Evolutionary conservation across 2,113 vertebrate species (phyloP).

Genomic region (Indicator maculatus): DNA sequence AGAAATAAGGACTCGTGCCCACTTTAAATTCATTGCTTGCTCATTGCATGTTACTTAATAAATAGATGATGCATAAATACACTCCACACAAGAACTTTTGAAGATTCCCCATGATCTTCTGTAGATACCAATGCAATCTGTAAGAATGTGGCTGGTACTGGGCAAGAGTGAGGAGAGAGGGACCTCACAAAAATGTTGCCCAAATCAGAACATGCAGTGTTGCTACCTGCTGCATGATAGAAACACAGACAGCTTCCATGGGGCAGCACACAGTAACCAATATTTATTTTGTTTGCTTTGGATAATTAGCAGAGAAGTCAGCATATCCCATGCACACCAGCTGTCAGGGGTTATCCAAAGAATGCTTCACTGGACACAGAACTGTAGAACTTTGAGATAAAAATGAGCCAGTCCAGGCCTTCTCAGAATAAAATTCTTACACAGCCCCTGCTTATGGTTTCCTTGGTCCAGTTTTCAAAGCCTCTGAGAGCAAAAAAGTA

Average conservation of each 20-base stretch:
- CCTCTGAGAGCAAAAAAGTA: background rate
- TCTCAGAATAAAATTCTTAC: background rate
- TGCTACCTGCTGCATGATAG: background rate
- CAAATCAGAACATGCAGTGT: background rate
- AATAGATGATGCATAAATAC: background rate
- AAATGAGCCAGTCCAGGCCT: background rate
- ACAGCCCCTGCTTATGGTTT: background rate
- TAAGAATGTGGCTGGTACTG: background rate
- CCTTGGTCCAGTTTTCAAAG: background rate
- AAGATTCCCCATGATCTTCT: background rate
- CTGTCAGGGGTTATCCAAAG: background rate
- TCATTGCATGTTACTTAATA: background rate
- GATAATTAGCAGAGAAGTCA: conserved; percentile 19
- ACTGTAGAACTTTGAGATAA: background rate
- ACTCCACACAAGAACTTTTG: background rate
- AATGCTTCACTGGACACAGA: background rate
- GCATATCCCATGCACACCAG: background rate
- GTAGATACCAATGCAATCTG: background rate
- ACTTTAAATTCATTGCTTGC: background rate
- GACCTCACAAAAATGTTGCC: background rate
- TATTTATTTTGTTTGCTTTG: conserved; percentile 6
- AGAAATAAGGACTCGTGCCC: background rate
- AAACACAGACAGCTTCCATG: background rate
- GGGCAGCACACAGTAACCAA: background rate
- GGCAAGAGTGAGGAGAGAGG: background rate